Conservation (phyloP, 2,797 vertebrate genomes). For the Schizopygopsis pylzovi region DNA sequence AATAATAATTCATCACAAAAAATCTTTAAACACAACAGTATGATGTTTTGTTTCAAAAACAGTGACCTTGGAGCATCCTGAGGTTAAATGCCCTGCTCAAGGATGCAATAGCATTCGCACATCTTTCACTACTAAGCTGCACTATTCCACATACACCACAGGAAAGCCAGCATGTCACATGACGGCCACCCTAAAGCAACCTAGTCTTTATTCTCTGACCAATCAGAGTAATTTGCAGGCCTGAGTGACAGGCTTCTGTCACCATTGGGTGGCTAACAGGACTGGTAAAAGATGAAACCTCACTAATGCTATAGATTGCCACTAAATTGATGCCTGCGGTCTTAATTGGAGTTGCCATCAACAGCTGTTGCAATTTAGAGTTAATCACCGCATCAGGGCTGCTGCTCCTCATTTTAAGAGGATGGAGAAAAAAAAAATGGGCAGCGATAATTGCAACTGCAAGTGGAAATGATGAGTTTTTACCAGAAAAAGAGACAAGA, state of each 20-base stretch:
- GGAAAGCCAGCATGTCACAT: not conserved
- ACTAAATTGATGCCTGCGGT: slow-evolving; percentile 53
- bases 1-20: not conserved
- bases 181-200: slow-evolving; percentile 4
- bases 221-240: slow-evolving; percentile 16
- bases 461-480: slow-evolving; percentile 36
- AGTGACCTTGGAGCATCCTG: not conserved
- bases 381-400: slow-evolving; percentile 56
- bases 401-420: slow-evolving; percentile 45
- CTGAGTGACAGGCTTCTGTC: slow-evolving; percentile 36
- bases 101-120: not conserved
- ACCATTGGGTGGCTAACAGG: slow-evolving; percentile 37
- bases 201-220: not conserved
- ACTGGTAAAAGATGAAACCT: slow-evolving; percentile 52
- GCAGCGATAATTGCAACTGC: slow-evolving; percentile 42
- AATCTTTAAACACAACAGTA: not conserved
- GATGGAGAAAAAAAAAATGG: slow-evolving; percentile 33
- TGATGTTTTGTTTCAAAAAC: not conserved
- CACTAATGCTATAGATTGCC: slow-evolving; percentile 58
- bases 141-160: not conserved
- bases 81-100: not conserved
- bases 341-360: slow-evolving; percentile 63
- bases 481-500: not conserved
- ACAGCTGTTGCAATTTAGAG: slow-evolving; percentile 61
- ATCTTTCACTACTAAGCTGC: not conserved